Conservation (phyloP, 2,113 vertebrate species). For the Diphyllodes magnificus region DNA sequence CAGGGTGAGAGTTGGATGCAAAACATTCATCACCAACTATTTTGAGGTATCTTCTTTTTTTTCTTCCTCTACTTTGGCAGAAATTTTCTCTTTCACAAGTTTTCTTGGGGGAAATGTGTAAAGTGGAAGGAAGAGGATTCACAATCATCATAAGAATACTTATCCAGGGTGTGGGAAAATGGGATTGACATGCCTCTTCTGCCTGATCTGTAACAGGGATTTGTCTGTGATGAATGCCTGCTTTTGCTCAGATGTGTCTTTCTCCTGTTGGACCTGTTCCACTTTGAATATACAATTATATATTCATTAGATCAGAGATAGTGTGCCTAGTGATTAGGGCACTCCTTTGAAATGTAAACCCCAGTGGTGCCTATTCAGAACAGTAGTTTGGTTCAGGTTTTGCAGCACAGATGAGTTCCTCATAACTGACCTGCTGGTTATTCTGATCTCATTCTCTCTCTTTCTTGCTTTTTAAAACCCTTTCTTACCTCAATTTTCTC, state of each 20-base stretch:
- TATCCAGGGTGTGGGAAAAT: conserved; percentile 39
- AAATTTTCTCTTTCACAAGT: not conserved
- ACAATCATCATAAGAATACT: not conserved
- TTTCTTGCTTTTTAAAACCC: not conserved
- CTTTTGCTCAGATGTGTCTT: conserved; percentile 28
- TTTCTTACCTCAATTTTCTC: conserved; percentile 15
- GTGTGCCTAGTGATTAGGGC: conserved; percentile 10
- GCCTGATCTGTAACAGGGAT: not conserved
- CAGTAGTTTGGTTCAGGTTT: conserved; percentile 31
- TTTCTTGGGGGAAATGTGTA: not conserved
- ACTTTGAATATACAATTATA: conserved; percentile 31
- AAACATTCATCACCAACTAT: not conserved
- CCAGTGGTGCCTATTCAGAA: not conserved
- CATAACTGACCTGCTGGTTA: not conserved
- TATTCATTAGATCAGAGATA: conserved; percentile 55
- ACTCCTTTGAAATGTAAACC: conserved; percentile 47
- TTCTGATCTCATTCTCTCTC: not conserved
- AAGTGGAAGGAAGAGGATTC: not conserved
- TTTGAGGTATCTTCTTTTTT: not conserved
- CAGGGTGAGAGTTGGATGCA: not conserved
- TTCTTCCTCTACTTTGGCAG: not conserved
- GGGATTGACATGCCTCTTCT: not conserved
- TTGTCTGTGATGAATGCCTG: not conserved
- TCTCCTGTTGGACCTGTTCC: conserved; percentile 47
- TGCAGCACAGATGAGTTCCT: conserved; percentile 15